phyloP scores from a whole-genome alignment of 1,140 invertebrate genomes.

The Ganaspis sp. region DNA sequence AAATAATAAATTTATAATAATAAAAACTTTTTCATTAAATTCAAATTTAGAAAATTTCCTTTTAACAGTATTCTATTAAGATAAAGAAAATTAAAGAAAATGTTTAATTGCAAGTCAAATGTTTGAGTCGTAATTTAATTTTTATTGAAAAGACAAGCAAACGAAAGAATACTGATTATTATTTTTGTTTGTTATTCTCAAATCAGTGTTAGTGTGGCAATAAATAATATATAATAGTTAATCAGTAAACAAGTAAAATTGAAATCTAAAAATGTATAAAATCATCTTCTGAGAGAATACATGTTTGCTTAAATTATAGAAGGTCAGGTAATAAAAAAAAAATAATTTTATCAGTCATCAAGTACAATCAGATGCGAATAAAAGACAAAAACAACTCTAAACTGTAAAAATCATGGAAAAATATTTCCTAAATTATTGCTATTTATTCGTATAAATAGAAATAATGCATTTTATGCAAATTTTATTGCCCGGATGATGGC shows the following conservation, averaged over 20 bases:
- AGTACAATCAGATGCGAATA: constrained; percentile 3
- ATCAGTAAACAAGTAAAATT: neutral
- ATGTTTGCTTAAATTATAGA: constrained; percentile 5
- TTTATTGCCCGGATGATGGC: neutral
- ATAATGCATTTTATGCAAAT: neutral
- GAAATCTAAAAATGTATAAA: neutral
- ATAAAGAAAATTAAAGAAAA: too few species aligned
- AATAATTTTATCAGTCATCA: constrained; percentile 2
- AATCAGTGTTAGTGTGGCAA: too few species aligned
- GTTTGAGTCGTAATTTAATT: too few species aligned
- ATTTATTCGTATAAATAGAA: neutral
- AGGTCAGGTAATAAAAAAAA: constrained; percentile 6
- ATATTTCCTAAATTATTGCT: neutral
- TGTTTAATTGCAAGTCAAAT: too few species aligned
- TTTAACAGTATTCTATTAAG: too few species aligned
- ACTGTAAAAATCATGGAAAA: neutral
- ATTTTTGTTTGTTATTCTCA: too few species aligned
- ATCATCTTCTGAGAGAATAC: neutral
- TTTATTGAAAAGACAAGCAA: too few species aligned
- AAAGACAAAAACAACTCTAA: neutral
- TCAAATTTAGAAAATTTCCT: too few species aligned
- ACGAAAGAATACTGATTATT: too few species aligned
- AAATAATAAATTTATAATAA: too few species aligned
- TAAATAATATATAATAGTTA: neutral
- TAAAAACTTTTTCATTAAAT: too few species aligned